Evolutionary conservation across 2,888 invertebrate genomes (phyloP).

Genomic region (Hypselothyrea guttata): DNA sequence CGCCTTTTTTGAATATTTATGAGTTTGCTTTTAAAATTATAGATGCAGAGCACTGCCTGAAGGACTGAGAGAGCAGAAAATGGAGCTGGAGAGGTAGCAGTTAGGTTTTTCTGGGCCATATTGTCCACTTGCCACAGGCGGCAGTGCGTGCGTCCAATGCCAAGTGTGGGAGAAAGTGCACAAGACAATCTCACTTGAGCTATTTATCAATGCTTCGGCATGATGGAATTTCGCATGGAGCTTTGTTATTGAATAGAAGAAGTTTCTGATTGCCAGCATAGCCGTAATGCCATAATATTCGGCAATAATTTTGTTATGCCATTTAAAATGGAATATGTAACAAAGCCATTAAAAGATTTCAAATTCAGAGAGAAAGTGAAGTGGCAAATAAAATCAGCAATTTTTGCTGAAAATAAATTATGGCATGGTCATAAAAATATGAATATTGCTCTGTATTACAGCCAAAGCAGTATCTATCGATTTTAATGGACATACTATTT

Average conservation of each 20-base stretch:
- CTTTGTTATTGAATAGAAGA: constrained; percentile 41
- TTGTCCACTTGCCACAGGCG: constrained; percentile 51
- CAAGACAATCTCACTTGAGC: constrained; percentile 62
- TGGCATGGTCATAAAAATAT: background rate
- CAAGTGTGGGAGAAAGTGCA: constrained; percentile 26
- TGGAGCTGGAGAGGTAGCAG: background rate
- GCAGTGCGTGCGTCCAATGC: constrained; percentile 36
- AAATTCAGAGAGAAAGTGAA: background rate
- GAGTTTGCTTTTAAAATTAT: constrained; percentile 77
- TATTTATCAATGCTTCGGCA: constrained; percentile 61
- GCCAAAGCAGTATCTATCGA: background rate
- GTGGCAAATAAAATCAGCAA: background rate
- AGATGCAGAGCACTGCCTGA: constrained; percentile 63
- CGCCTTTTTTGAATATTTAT: constrained; percentile 76
- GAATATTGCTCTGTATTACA: background rate
- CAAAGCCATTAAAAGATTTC: constrained; percentile 30
- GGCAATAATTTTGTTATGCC: constrained; percentile 21
- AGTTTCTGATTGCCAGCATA: constrained; percentile 21
- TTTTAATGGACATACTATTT: no score
- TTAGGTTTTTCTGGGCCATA: constrained; percentile 17
- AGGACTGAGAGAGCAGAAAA: background rate
- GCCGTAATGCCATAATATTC: constrained; percentile 34
- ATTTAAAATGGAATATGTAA: constrained; percentile 23
- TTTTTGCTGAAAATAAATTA: background rate
- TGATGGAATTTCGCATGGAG: constrained; percentile 51